phyloP scores from a whole-genome alignment of 2,113 vertebrate species.

The Sardina pilchardus region DNA sequence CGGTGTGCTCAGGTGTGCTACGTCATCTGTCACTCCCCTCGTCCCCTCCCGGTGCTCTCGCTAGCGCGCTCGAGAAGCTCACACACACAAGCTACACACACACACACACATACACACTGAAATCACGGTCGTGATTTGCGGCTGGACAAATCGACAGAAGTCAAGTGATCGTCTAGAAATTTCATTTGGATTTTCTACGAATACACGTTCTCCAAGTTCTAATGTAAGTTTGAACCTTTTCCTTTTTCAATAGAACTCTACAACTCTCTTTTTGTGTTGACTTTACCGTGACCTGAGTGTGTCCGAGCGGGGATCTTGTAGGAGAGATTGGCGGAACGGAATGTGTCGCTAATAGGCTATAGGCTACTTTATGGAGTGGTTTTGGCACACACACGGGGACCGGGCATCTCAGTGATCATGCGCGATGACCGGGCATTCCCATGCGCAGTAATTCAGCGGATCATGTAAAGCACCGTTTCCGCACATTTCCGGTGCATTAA shows the following conservation, averaged over 20 bases:
- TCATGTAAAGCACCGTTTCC: too few species aligned
- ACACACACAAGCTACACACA: too few species aligned
- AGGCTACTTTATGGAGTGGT: too few species aligned
- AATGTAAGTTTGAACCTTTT: not conserved
- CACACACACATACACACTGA: not conserved
- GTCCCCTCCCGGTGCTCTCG: not conserved
- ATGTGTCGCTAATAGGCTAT: not conserved
- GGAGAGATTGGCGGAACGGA: not conserved
- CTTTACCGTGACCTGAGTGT: not conserved
- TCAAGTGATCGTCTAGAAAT: not conserved
- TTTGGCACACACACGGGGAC: too few species aligned
- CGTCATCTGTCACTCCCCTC: not conserved
- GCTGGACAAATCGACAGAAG: not conserved
- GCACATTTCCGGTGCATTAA: too few species aligned
- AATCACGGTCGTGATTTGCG: not conserved
- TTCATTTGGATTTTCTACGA: not conserved
- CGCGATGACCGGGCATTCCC: too few species aligned
- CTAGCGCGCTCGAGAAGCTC: not conserved
- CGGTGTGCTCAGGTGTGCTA: slow-evolving; percentile 6
- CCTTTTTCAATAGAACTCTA: too few species aligned
- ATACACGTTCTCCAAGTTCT: not conserved
- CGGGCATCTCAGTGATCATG: too few species aligned
- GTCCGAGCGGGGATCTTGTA: not conserved
- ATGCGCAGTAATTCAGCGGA: too few species aligned
- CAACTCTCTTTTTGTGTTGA: too few species aligned